A percentile compares a stretch with the other conserved stretches of the same genome.
phyloP scores from a whole-genome alignment of 30 jellyfish, hydroid and myxozoan species.

The Nemopilema nomurai region DNA sequence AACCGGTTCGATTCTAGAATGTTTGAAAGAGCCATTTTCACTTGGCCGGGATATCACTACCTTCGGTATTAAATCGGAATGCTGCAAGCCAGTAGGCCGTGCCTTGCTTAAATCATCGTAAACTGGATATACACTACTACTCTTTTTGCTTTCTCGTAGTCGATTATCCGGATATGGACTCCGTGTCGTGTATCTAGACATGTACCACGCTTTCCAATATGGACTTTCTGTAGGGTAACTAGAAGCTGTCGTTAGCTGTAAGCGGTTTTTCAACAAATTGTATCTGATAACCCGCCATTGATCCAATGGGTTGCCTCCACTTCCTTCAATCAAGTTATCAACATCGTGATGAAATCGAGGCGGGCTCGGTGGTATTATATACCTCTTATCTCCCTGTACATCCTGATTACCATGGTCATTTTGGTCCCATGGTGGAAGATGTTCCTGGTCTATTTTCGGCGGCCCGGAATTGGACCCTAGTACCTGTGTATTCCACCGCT shows the following conservation, averaged over 20 bases:
- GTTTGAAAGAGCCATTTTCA: conserved; percentile 2
- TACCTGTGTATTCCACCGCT: neutral
- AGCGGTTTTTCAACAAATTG: conserved; percentile 42
- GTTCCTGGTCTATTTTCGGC: neutral
- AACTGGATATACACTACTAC: conserved; percentile 1
- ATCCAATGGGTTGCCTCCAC: conserved; percentile 51
- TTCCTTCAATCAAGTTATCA: conserved; percentile 29
- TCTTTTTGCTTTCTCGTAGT: neutral
- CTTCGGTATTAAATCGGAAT: neutral
- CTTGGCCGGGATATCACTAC: neutral
- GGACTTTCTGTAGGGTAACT: conserved; percentile 68
- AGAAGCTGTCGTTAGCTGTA: conserved; percentile 60
- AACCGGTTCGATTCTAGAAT: conserved; percentile 35
- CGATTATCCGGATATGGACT: conserved; percentile 1
- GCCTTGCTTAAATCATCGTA: conserved; percentile 34
- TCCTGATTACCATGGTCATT: neutral
- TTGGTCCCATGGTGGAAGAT: conserved; percentile 3
- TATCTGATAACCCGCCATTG: conserved; percentile 59
- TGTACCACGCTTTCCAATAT: conserved; percentile 55
- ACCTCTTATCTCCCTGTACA: conserved; percentile 53
- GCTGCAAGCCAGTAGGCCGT: neutral
- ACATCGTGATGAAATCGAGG: neutral
- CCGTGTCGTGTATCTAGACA: conserved; percentile 5
- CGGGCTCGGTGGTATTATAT: conserved; percentile 65
- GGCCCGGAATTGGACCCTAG: neutral